Evolutionary conservation across 1,140 invertebrate species (phyloP), one percentile per base, ranked within the genome.

Genomic region (Heliothis virescens): DNA sequence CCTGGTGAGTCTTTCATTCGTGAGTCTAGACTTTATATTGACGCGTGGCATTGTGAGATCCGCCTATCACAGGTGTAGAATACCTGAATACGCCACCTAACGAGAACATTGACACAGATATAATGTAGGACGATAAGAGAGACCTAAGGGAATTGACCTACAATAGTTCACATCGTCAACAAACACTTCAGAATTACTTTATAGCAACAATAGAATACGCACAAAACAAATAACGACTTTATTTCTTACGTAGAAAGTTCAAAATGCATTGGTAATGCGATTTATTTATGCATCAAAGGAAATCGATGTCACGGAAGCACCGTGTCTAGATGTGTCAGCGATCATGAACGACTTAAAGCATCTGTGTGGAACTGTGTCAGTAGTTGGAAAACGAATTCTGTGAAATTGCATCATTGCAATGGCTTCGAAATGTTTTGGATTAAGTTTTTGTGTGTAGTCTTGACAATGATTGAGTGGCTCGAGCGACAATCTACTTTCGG

Each of bases 71-170:
- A 50, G 57, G 21, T 60, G 57, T 60, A 60, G 57, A 26, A 60
- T 15, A 21, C 48, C 47, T 76, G 74, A 76, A 76, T 76, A 76
- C 48, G 48, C 18, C 5, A 5, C 65, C 60, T 63, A 76, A 76
- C 74, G 74, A 65, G 74, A 9, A 65, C 59, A 53, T 53, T 65
- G 60, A 76, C 74, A 76, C 18, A 74, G 29, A 74, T 60, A 74
- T 47, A 41, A 74, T 65, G 47, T 76, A 76, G 74, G 60, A 76
- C 74, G 59, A 76, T 52, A 47, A 53, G 60, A 76, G 29, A 76
- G 47, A 76, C 59, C 60, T 76, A 59, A 76, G 60, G 59, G 59
- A 63, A 76, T 76, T 76, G 63, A 76, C 73, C 59, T 29, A 76
- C 73, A 76, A 76, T 74, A 74, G 73, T 48, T 60, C 72, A 62